Percentiles rank a stretch among this genome's conserved stretches.
Evolutionary conservation across 2,113 vertebrate species (phyloP).

Genomic region (Callipepla californica): DNA sequence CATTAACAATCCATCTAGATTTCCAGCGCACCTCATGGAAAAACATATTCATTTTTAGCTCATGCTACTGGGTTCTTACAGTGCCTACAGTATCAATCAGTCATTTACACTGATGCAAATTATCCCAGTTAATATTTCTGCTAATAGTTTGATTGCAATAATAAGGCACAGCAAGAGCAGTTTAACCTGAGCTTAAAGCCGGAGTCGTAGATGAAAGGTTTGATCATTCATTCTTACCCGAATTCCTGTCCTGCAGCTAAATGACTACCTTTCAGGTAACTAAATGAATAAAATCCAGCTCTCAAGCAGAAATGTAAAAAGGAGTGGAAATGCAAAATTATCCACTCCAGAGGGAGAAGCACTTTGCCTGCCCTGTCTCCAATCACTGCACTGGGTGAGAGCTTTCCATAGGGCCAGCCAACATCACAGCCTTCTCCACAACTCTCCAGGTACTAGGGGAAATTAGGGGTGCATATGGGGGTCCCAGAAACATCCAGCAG

Average conservation of each 20-base stretch:
- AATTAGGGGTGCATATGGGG: accelerated
- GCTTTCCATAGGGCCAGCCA: background rate
- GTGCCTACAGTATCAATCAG: conserved; percentile 20
- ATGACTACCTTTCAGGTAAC: conserved; percentile 29
- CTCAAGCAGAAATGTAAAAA: background rate
- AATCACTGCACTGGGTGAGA: background rate
- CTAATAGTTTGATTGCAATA: conserved; percentile 36
- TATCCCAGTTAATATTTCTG: conserved; percentile 21
- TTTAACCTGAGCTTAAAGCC: conserved; percentile 39
- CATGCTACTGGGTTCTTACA: background rate
- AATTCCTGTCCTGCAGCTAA: conserved; percentile 57
- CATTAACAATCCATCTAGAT: background rate
- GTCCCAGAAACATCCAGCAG: background rate
- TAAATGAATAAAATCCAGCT: conserved; percentile 24
- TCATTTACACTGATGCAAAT: conserved; percentile 23
- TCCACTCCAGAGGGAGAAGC: background rate
- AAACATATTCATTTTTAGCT: background rate
- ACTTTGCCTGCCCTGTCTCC: background rate
- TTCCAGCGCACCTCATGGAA: background rate
- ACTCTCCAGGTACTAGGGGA: accelerated
- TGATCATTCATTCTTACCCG: conserved; percentile 25
- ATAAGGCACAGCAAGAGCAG: conserved; percentile 34
- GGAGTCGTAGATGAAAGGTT: conserved; percentile 28
- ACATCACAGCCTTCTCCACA: accelerated
- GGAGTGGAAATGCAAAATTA: background rate